Evolutionary conservation across 1,140 invertebrate genomes (phyloP).

Genomic region (Magallana gigas): DNA sequence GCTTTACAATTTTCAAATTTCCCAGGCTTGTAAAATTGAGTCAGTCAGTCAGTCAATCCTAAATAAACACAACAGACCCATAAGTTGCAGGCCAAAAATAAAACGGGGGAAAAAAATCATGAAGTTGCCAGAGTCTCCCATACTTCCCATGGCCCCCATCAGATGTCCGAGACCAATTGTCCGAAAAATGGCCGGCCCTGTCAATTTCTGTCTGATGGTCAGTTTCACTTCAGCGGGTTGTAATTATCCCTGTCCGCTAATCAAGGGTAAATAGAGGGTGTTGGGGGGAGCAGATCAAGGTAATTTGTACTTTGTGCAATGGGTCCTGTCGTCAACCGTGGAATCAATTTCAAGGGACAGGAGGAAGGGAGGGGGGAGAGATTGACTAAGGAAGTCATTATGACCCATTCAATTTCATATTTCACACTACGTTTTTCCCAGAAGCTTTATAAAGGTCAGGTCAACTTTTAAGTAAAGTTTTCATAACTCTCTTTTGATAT

Average conservation of each 20-base stretch:
- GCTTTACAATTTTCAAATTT: not conserved
- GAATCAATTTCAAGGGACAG: not conserved
- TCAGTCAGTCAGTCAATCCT: too few relatives aligned
- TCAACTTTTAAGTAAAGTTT: not conserved
- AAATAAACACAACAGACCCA: not conserved
- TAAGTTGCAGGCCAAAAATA: not conserved
- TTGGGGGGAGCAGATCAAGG: not conserved
- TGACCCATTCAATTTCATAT: slow-evolving; percentile 34
- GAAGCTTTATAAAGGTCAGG: not conserved
- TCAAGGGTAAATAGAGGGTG: slow-evolving; percentile 27
- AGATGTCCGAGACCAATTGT: not conserved
- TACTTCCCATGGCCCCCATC: not conserved
- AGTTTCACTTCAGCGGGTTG: slow-evolving; percentile 16
- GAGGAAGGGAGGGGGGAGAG: too few relatives aligned
- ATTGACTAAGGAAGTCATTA: slow-evolving; percentile 11
- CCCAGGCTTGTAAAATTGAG: too few relatives aligned
- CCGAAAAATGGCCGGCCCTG: not conserved
- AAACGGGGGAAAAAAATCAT: not conserved
- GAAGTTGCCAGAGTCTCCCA: not conserved
- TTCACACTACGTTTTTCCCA: slow-evolving; percentile 3
- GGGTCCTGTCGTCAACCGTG: not conserved
- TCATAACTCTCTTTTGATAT: not conserved
- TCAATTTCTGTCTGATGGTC: not conserved
- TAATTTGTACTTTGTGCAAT: slow-evolving; percentile 32
- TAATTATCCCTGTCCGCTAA: slow-evolving; percentile 1